These are phyloP conservation scores for Brachionus plicatilis DNA, from an alignment of 1,140 invertebrate genomes.

Conservation along the genomic window DNA sequence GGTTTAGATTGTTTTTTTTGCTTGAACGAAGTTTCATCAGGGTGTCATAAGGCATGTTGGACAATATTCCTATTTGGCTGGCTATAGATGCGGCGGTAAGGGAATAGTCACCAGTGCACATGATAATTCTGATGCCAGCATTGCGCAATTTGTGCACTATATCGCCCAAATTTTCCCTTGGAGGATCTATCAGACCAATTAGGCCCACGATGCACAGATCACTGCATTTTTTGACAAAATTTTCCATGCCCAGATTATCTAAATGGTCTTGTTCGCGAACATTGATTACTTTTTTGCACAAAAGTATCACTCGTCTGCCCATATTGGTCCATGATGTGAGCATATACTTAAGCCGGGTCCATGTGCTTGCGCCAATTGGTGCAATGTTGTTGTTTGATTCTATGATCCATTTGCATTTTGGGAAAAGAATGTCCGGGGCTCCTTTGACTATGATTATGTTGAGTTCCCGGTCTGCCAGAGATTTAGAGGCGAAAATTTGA, in stretches of 20 bases:
- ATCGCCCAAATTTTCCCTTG: not conserved
- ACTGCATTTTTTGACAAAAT: constrained; percentile 45
- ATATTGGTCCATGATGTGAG: not conserved
- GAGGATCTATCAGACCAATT: constrained; percentile 31
- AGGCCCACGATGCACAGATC: constrained; percentile 14
- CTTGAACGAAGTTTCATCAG: not conserved
- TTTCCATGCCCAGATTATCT: not conserved
- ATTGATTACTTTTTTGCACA: constrained; percentile 13
- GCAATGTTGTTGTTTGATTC: not conserved
- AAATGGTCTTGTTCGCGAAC: not conserved
- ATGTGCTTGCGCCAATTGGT: not conserved
- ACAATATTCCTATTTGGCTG: constrained; percentile 10
- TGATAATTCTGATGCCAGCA: constrained; percentile 8
- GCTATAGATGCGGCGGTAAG: not conserved
- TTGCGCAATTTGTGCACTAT: not conserved
- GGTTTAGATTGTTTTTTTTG: not conserved
- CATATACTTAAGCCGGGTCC: not conserved
- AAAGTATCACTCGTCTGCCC: not conserved
- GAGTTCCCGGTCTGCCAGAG: not conserved
- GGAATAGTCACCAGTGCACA: constrained; percentile 23
- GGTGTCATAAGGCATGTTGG: not conserved
- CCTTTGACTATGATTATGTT: not conserved
- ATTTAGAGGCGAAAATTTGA: not conserved
- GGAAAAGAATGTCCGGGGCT: constrained; percentile 11
- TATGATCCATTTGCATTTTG: constrained; percentile 36